Percentiles rank a stretch among this genome's conserved stretches.
Conservation (phyloP, 2,797 vertebrate species). For the Sylvilagus floridanus region DNA sequence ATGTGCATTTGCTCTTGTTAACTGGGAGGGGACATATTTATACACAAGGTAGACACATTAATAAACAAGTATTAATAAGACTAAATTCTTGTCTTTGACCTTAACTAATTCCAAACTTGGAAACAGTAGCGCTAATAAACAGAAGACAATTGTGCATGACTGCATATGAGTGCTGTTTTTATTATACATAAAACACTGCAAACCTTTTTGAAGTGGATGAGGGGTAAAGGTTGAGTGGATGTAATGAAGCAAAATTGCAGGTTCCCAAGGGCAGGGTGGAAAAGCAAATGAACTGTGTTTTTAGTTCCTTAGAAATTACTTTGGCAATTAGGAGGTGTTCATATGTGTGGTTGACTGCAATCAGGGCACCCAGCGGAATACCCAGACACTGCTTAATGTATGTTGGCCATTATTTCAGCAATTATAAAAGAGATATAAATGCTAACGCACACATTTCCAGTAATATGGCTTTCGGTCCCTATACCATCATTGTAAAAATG, state of each 20-base stretch:
- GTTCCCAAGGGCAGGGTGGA: conserved; percentile 72
- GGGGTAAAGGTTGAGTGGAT: conserved; percentile 78
- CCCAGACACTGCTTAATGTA: conserved; percentile 78
- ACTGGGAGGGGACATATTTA: neutral
- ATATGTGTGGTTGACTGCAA: conserved; percentile 72
- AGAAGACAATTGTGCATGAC: conserved; percentile 7
- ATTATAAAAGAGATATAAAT: conserved; percentile 78
- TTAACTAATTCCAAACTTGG: conserved; percentile 43
- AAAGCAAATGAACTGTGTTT: conserved; percentile 81
- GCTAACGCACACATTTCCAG: conserved; percentile 75
- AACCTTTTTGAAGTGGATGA: conserved; percentile 66
- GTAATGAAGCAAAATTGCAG: conserved; percentile 79
- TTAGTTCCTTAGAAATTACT: conserved; percentile 80
- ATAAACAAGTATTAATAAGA: neutral
- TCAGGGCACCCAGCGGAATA: conserved; percentile 75
- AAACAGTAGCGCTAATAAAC: conserved; percentile 16
- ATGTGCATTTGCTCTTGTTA: neutral
- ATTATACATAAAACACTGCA: conserved; percentile 69
- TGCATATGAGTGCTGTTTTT: conserved; percentile 53
- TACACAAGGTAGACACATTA: neutral
- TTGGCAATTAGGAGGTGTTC: conserved; percentile 79
- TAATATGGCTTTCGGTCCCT: conserved; percentile 71
- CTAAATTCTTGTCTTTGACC: conserved; percentile 4
- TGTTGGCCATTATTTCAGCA: conserved; percentile 78
- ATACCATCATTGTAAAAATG: conserved; percentile 69